These are phyloP conservation scores for Scalopus aquaticus DNA, from an alignment of 2,113 vertebrate genomes.

Conservation along the genomic window DNA sequence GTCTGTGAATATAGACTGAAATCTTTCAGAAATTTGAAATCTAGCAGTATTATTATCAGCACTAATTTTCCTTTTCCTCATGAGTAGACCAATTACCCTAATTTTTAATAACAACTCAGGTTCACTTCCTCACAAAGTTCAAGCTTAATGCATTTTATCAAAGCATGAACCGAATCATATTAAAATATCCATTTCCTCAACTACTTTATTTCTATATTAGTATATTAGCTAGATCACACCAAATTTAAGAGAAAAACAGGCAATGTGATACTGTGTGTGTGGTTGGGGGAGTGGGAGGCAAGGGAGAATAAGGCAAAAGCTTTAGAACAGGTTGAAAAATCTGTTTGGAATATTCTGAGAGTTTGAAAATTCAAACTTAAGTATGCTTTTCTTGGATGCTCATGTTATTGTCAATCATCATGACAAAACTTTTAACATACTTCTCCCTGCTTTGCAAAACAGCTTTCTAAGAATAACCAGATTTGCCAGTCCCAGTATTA, in stretches of 20 bases:
- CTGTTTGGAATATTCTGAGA: neutral
- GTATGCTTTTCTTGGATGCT: constrained; percentile 6
- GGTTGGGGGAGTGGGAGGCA: neutral
- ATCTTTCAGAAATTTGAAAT: constrained; percentile 50
- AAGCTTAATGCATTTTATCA: neutral
- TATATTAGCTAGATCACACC: neutral
- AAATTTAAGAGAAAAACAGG: neutral
- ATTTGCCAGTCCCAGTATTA: neutral
- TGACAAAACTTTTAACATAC: neutral
- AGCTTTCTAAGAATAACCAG: neutral
- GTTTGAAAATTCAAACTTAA: constrained; percentile 32
- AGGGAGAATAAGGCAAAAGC: neutral
- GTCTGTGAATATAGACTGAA: constrained; percentile 25
- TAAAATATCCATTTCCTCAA: constrained; percentile 7
- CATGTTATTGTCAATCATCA: neutral
- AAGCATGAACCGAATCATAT: neutral
- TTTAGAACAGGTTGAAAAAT: neutral
- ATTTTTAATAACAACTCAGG: constrained; percentile 8
- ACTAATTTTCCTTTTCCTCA: neutral
- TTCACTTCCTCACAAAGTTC: constrained; percentile 11
- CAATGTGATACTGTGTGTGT: neutral
- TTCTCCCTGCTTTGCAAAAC: neutral
- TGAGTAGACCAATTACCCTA: neutral
- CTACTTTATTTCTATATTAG: neutral
- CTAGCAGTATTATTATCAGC: neutral